A percentile compares a stretch with the other conserved stretches of the same genome.
These are phyloP conservation scores for Leucania comma DNA, from an alignment of 2,888 invertebrate genomes.

Conservation along the genomic window DNA sequence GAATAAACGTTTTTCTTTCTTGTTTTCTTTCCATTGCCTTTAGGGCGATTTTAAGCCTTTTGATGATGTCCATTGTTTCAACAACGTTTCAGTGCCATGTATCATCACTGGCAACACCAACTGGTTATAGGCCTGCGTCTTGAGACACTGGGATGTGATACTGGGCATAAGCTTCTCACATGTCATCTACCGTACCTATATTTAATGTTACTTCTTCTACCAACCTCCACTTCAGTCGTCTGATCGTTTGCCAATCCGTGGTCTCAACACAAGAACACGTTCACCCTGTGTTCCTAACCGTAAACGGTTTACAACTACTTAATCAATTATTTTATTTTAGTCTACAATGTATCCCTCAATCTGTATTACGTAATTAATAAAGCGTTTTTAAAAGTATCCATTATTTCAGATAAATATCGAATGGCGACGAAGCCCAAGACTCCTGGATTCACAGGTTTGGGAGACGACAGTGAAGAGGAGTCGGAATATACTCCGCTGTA, in stretches of 20 bases:
- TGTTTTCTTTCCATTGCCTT: too few species aligned
- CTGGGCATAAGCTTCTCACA: not conserved
- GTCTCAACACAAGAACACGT: not conserved
- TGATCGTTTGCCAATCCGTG: too few species aligned
- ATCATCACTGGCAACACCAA: too few species aligned
- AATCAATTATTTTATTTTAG: not conserved
- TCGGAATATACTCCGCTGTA: slow-evolving; percentile 81
- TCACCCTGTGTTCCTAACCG: not conserved
- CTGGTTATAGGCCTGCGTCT: too few species aligned
- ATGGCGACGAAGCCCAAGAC: slow-evolving; percentile 77
- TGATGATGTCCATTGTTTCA: too few species aligned
- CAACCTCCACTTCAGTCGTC: too few species aligned
- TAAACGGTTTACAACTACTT: not conserved
- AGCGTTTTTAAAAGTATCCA: not conserved
- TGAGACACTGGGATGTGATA: too few species aligned
- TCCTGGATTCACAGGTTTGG: slow-evolving; percentile 75
- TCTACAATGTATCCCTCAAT: not conserved
- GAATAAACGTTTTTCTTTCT: too few species aligned
- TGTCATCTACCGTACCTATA: not conserved
- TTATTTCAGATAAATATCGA: slow-evolving; percentile 67
- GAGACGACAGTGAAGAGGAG: slow-evolving; percentile 81
- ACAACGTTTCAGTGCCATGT: too few species aligned
- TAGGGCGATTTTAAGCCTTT: too few species aligned
- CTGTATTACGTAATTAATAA: slow-evolving; percentile 4
- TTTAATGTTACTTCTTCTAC: too few species aligned